A percentile compares a stretch with the other conserved stretches of the same genome.
Evolutionary conservation across 2,113 vertebrate species (phyloP).

Genomic region (Oryzias melastigma): DNA sequence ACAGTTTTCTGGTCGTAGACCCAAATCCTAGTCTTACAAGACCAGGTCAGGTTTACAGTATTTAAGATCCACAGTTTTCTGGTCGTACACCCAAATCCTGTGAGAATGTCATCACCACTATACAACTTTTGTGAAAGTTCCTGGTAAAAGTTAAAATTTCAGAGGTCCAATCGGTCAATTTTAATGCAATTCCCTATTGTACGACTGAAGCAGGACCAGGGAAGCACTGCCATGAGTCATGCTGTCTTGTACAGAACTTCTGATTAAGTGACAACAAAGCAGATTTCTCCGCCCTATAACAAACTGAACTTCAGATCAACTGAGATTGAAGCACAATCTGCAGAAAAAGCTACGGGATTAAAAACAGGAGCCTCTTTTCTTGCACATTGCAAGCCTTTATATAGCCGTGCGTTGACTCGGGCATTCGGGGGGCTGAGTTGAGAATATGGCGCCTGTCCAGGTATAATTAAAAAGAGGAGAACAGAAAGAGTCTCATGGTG

Average conservation of each 20-base stretch:
- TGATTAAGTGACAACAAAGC: background rate
- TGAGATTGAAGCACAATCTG: slow-evolving; percentile 19
- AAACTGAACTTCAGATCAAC: slow-evolving; percentile 24
- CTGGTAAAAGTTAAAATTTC: no score
- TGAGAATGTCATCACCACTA: no score
- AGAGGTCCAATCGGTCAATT: no score
- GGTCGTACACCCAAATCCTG: no score
- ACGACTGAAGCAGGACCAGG: background rate
- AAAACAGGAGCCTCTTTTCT: slow-evolving; percentile 44
- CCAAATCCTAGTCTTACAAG: no score
- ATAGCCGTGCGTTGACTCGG: slow-evolving; percentile 42
- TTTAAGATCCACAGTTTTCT: no score
- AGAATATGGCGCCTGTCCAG: slow-evolving; percentile 57
- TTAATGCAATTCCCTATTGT: no score
- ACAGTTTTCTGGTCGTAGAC: no score
- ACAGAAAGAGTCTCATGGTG: slow-evolving; percentile 35
- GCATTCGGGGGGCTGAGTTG: slow-evolving; percentile 31
- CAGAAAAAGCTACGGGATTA: slow-evolving; percentile 20
- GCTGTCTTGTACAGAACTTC: background rate
- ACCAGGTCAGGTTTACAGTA: no score
- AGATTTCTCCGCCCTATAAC: slow-evolving; percentile 13
- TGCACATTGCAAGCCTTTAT: slow-evolving; percentile 52
- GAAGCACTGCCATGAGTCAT: background rate
- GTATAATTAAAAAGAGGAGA: slow-evolving; percentile 51
- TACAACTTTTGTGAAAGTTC: no score